Evolutionary conservation across 2,797 vertebrate genomes (phyloP), one percentile per base, ranked within the genome.

Genomic region (Phrynocephalus guinanensis): DNA sequence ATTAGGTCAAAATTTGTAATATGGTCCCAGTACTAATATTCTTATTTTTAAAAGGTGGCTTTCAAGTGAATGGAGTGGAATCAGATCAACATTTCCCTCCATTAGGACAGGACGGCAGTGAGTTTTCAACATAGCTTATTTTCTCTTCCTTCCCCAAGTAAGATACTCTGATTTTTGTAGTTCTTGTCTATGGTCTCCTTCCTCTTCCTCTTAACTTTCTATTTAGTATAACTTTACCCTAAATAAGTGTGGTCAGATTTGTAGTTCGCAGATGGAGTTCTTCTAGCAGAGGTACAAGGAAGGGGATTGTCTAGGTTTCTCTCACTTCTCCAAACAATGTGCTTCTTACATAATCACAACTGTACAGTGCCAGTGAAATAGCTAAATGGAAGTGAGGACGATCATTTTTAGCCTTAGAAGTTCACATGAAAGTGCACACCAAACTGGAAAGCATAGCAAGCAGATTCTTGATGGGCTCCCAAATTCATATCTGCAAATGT

Each of bases 341-440:
- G 56, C 56, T 84, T 38, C 83, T 50, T 88, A 52, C 13, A 70
- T 26, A 9, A 22, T 50, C 16, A 84, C 89, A 87, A 7, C 22
- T 52, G 38, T 85, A 22, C 52, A 52, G 52, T 52, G 52, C 11
- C 11, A 11, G 52, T 52, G 8, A 52, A 52, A 52, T 11, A 52
- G 52, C 52, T 52, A 52, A 52, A 52, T 52, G 52, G 52, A 52
- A 52, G 52, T 52, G 52, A 52, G 52, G 11, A 52, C 15, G 73
- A 3, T 8, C 1, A 28, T 30, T 71, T 84, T 20, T 70, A 38
- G 24, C 50, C 80, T 81, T 30, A 5, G 0, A 28, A 66, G 11
- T 60, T 87, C 16, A 83, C 77, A 44, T 79, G 10, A 13, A 16
- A 63, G 13, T 79, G 70, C 76, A 38, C 1, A 82, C 48, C 38